Conservation (phyloP, 2,113 vertebrate species). For the Sceloporus tristichus region DNA sequence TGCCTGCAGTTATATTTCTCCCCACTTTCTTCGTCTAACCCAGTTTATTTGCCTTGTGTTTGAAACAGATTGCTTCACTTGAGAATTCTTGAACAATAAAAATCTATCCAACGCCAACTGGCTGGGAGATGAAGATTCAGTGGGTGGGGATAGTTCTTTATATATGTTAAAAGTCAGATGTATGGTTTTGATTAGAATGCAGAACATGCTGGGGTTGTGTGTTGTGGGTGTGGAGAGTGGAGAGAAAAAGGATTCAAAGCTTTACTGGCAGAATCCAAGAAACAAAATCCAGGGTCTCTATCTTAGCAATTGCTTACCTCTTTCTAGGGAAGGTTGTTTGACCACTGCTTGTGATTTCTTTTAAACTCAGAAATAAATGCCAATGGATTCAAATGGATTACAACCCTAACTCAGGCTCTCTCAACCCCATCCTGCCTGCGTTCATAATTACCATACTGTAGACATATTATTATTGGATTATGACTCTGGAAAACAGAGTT, state of each 20-base stretch:
- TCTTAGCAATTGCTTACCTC: background rate
- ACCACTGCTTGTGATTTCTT: background rate
- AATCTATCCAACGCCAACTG: constrained; percentile 16
- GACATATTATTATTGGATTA: too few relatives aligned
- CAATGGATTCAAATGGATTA: too few relatives aligned
- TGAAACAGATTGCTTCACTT: constrained; percentile 2
- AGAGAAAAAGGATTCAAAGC: constrained; percentile 58
- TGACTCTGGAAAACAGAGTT: too few relatives aligned
- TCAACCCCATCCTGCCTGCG: too few relatives aligned
- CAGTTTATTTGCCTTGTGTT: background rate
- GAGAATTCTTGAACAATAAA: constrained; percentile 34
- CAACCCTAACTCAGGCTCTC: too few relatives aligned
- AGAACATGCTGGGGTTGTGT: constrained; percentile 24
- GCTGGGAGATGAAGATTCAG: constrained; percentile 42
- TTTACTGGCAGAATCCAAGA: background rate
- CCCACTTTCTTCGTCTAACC: background rate
- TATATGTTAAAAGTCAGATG: constrained; percentile 36
- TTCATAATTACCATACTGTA: too few relatives aligned
- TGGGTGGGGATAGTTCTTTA: background rate
- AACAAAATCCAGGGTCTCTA: background rate
- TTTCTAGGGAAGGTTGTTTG: background rate
- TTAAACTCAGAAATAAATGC: too few relatives aligned
- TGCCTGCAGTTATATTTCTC: background rate
- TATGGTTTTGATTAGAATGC: constrained; percentile 61
- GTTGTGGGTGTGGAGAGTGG: background rate